phyloP scores from a whole-genome alignment of 2,888 invertebrate species.

The Chrysopilus asiliformis region DNA sequence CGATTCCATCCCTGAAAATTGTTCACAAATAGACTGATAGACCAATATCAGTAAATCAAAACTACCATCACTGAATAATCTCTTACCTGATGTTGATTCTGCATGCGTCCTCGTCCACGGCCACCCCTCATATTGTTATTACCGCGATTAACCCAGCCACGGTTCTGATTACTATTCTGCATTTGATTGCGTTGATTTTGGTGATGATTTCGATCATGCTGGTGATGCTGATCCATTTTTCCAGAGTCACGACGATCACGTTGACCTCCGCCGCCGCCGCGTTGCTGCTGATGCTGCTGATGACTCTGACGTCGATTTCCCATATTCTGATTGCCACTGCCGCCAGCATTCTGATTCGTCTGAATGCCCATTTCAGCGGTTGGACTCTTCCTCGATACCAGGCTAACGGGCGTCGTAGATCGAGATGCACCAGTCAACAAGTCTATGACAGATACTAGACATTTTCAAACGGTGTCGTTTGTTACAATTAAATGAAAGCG shows the following conservation, averaged over 20 bases:
- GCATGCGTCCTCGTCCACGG: constrained; percentile 31
- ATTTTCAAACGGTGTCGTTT: too few relatives aligned
- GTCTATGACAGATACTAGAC: constrained; percentile 32
- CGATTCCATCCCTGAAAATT: too few relatives aligned
- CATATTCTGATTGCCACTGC: constrained; percentile 21
- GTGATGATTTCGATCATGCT: constrained; percentile 30
- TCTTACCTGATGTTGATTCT: constrained; percentile 25
- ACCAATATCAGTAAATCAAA: too few relatives aligned
- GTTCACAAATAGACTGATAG: too few relatives aligned
- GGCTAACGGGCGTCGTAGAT: constrained; percentile 66
- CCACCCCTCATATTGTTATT: constrained; percentile 32
- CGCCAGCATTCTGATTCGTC: constrained; percentile 33
- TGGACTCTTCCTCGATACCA: constrained; percentile 65
- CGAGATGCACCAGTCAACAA: constrained; percentile 48
- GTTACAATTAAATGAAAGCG: too few relatives aligned
- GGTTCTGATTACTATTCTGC: constrained; percentile 22
- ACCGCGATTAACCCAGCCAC: constrained; percentile 33
- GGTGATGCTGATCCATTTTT: constrained; percentile 24
- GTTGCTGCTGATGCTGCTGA: constrained; percentile 21
- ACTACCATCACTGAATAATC: too few relatives aligned
- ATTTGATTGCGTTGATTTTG: constrained; percentile 31
- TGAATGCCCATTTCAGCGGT: constrained; percentile 77
- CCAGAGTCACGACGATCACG: constrained; percentile 35
- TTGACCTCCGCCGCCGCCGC: constrained; percentile 14
- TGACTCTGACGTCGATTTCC: constrained; percentile 30